phyloP scores from a whole-genome alignment of 2,888 invertebrate genomes.

The Apotomis capreana region DNA sequence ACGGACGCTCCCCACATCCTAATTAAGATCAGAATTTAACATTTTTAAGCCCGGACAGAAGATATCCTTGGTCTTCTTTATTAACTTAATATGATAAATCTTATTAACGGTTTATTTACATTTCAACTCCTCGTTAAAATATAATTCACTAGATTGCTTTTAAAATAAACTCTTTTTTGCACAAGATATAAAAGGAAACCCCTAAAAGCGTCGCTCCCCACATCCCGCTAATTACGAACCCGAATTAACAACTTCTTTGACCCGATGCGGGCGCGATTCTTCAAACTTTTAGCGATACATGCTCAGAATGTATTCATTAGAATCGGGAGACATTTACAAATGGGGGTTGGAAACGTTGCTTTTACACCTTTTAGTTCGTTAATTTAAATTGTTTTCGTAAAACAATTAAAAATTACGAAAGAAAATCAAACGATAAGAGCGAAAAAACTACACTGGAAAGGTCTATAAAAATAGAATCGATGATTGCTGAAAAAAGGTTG shows the following conservation, averaged over 20 bases:
- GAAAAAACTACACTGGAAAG: no score
- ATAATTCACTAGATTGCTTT: background rate
- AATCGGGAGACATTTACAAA: slow-evolving; percentile 11
- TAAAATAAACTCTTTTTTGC: background rate
- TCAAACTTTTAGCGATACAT: slow-evolving; percentile 21
- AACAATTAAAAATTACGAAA: no score
- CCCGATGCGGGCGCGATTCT: slow-evolving; percentile 28
- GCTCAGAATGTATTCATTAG: slow-evolving; percentile 17
- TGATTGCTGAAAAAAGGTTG: no score
- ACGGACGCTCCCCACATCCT: slow-evolving; percentile 16
- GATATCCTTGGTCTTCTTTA: no score
- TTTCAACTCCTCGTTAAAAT: background rate
- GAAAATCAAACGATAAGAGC: no score
- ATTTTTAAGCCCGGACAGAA: background rate
- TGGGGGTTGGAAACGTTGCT: background rate
- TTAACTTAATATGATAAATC: no score
- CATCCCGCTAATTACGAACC: slow-evolving; percentile 21
- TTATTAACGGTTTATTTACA: no score
- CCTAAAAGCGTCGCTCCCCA: slow-evolving; percentile 9
- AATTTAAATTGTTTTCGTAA: no score
- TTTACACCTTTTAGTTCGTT: no score
- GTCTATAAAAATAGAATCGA: no score
- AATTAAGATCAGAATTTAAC: slow-evolving; percentile 21
- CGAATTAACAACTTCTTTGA: slow-evolving; percentile 30
- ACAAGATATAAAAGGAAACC: slow-evolving; percentile 5